Evolutionary conservation across 2,888 invertebrate genomes (phyloP), one percentile per base, ranked within the genome.

Genomic region (Buathra laborator): DNA sequence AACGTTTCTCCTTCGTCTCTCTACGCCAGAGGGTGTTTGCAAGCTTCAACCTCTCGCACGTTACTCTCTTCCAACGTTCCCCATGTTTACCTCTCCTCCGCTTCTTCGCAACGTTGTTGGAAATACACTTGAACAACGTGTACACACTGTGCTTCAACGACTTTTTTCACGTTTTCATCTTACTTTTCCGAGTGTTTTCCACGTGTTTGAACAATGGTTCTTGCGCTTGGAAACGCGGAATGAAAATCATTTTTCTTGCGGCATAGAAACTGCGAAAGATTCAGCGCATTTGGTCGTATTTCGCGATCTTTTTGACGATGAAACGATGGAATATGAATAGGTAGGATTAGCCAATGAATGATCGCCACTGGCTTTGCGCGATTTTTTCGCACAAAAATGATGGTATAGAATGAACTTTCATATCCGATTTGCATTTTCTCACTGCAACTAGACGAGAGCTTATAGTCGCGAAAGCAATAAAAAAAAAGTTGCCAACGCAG

Each of bases 1-100:
- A 87, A 83, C 86, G 79, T 80, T 48, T 10, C 70, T 5, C 44
- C 6, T 43, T 67, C 68, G 32, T 29, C 29, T 16, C 37, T 62
- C 44, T 10, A 48, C 48, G n/a, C 51, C 32, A 24, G 14, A 4
- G 66, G 62, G 75, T 80, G 62, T 80, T 77, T 75, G 77, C 82
- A 48, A 56, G 68, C 62, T 75, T 59, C 51, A 72, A 75, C 64
- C 37, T 48, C 46, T 68, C 44, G 74, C 74, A 19, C 2, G 9
- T 19, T 53, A 7, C 53, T 53, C 53, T 59, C 56, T 14, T 24
- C 37, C 29, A 59, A 62, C 51, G 51, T 53, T 83, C 48, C 46
- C 56, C 44, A 46, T 66, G 32, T 3, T 66, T 71, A 32, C 9
- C 44, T 44, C 43, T 83, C 53, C 81, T 51, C 56, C 16, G 48